These are phyloP conservation scores for Mungos mungo DNA, from an alignment of 2,113 vertebrate genomes.

Conservation along the genomic window DNA sequence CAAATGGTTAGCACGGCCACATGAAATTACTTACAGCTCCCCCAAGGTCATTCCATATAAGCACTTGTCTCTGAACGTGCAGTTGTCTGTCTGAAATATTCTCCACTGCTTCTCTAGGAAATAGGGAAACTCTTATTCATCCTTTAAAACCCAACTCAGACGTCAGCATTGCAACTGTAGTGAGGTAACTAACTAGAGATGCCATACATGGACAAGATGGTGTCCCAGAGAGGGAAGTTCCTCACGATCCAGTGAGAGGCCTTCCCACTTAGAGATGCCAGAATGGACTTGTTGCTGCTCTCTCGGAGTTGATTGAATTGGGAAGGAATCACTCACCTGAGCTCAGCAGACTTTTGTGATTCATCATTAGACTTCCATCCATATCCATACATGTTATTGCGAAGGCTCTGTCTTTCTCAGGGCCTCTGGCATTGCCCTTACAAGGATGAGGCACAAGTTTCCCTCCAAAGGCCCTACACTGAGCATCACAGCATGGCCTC, in stretches of 20 bases:
- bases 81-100: background rate
- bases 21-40: background rate
- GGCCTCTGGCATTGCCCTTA: background rate
- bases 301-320: background rate
- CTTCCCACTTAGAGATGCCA: background rate
- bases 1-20: background rate
- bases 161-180: background rate
- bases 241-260: background rate
- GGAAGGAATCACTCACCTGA: background rate
- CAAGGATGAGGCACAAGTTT: background rate
- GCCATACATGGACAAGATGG: background rate
- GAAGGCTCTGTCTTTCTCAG: background rate
- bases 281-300: background rate
- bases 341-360: background rate
- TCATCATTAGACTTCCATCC: background rate
- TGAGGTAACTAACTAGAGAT: background rate
- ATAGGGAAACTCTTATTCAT: background rate
- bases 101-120: background rate
- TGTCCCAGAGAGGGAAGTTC: background rate
- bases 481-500: background rate
- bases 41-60: background rate
- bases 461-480: background rate
- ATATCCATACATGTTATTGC: background rate
- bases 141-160: background rate
- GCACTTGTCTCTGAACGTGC: background rate